phyloP scores from a whole-genome alignment of 2,888 invertebrate genomes.

The Drosophila putrida region DNA sequence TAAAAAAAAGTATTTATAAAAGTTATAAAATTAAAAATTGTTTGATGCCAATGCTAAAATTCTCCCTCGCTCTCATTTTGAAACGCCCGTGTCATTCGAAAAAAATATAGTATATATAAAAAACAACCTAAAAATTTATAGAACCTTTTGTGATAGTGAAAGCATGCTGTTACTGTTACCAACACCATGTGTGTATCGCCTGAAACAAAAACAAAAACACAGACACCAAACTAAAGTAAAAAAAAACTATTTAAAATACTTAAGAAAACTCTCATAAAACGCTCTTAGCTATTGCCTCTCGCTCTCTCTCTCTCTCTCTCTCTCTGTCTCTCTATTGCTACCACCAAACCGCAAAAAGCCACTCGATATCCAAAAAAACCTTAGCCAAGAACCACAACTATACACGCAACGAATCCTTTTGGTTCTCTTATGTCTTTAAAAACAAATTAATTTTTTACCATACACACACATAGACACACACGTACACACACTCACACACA shows the following conservation, averaged over 20 bases:
- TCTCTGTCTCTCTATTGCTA: conserved; percentile 5
- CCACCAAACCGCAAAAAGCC: not conserved
- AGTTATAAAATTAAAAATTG: conserved; percentile 9
- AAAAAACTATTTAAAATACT: no score
- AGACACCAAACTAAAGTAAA: not conserved
- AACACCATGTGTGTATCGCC: conserved; percentile 23
- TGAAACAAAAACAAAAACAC: conserved; percentile 15
- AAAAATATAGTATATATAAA: not conserved
- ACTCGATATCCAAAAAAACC: not conserved
- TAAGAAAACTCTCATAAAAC: conserved; percentile 1
- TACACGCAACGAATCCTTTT: conserved; percentile 2
- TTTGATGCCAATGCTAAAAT: conserved; percentile 15
- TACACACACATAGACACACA: conserved; percentile 5
- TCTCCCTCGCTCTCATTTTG: conserved; percentile 16
- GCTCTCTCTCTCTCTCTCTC: conserved; percentile 2
- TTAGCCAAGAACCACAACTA: not conserved
- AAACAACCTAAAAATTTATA: conserved; percentile 5
- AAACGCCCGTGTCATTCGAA: conserved; percentile 13
- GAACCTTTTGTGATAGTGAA: conserved; percentile 21
- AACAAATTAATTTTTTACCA: conserved; percentile 16
- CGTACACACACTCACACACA: conserved; percentile 1
- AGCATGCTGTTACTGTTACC: conserved; percentile 45
- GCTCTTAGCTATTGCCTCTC: conserved; percentile 2
- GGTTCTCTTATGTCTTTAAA: conserved; percentile 3
- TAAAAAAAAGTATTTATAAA: conserved; percentile 4